Base-by-base conservation (phyloP, 2,113 vertebrate genomes). In the Butorides virescens region DNA sequence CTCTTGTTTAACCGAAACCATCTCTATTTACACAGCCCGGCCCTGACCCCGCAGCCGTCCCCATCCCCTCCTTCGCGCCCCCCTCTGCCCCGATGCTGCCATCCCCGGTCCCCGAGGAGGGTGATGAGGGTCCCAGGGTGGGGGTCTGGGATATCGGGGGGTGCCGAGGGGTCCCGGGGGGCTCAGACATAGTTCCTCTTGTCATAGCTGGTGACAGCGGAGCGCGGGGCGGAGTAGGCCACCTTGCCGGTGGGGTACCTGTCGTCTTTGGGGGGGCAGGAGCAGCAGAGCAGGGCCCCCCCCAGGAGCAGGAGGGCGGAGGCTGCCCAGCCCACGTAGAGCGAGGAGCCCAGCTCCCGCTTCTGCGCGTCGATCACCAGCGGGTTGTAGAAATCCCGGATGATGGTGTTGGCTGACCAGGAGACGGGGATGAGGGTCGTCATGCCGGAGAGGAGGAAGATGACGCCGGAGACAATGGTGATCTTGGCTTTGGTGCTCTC, bases 271-370 rank as follows among this genome's bases (percentile, higher is more conserved):
- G 99, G 99, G 18, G 99, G 99, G 82, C 99, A 99, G 56, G 99
- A 99, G 89, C 99, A 99, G 97, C 99, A 99, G 53, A 99, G 98
- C 95, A 99, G 98, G 25, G 91, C 94, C 30, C 99, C 99, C 19
- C 99, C 99, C 15, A 99, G 95, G 75, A 99, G 93, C 77, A 98
- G 97, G 30, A 99, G 97, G 7, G 98, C 98, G 0, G 99, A 94
- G 6, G 99, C 98, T 0, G 99, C 99, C 99, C 99, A 99, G 81
- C 99, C 99, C 65, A 99, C 96, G 70, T 99, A 99, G 94, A 99
- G 98, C 1, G 98, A 98, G 0, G 98, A 96, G 14, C 99, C 99
- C 93, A 99, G 97, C 97, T 99, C 99, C 37, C 99, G 98, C 95
- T 99, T 98, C 97, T 98, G 98, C 1, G 98, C 14, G 2, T 99